Evolutionary conservation across 2,888 invertebrate genomes (phyloP), one percentile per base, ranked within the genome.

Genomic region (Xylophagus ater): DNA sequence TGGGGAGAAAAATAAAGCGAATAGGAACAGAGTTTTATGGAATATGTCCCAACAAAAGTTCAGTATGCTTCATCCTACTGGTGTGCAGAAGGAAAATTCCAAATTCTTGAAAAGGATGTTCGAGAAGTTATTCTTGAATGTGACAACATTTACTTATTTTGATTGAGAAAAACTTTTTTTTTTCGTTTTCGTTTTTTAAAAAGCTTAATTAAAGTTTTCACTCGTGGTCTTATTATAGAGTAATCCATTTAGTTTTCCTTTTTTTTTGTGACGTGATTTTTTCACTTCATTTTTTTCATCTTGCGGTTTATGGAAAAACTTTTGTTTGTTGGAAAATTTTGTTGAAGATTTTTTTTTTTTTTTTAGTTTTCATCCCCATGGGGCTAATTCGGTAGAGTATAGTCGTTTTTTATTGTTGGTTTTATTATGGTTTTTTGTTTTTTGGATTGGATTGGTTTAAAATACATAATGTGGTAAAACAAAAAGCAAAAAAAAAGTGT

Each of bases 161-260:
- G n/a, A n/a, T n/a, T n/a, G 10, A n/a, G 10, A 30, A 13, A 3
- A 10, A 34, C 3, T 18, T 6, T 14, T 14, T n/a, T 25, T 34
- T 12, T 15, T 17, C 21, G 10, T 17, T 24, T 26, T 25, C 35
- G 12, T 13, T 8, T 25, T 14, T 14, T 12, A 7, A 15, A 31
- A 20, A 43, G 43, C 43, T 43, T 40, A 43, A 43, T 43, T 36
- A 43, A 43, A 43, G 29, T 37, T 37, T 29, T 37, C 29, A 28
- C 37, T 21, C 29, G 29, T n/a, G 29, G 14, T 9, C 8, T 6
- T 14, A 24, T 13, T 17, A n/a, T n/a, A n/a, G n/a, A n/a, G n/a
- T n/a, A n/a, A n/a, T n/a, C n/a, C n/a, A n/a, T n/a, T n/a, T n/a
- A n/a, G n/a, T n/a, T n/a, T n/a, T n/a, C n/a, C n/a, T n/a, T n/a